phyloP scores from a whole-genome alignment of 2,113 vertebrate species.

The Acrocephalus kingi region DNA sequence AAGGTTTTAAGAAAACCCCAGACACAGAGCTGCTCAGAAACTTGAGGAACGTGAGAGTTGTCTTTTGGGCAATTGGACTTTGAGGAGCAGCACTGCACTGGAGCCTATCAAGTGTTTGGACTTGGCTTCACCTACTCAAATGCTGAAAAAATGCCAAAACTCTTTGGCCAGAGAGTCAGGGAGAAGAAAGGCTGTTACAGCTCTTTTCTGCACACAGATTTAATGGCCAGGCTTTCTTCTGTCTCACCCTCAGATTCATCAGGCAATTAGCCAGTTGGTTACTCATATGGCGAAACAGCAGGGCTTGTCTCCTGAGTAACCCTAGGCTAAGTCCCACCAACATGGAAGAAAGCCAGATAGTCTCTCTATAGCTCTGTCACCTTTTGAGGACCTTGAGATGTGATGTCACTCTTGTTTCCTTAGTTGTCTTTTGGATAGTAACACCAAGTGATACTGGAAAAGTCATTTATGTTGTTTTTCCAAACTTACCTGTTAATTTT shows the following conservation, averaged over 20 bases:
- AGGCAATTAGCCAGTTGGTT: neutral
- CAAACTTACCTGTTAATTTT: neutral
- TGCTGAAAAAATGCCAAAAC: neutral
- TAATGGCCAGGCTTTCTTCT: neutral
- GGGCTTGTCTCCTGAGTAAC: neutral
- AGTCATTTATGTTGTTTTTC: neutral
- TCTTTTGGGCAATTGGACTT: neutral
- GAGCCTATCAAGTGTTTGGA: accelerated
- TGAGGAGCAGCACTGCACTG: neutral
- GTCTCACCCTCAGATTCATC: neutral
- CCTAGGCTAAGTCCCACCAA: neutral
- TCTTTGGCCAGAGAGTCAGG: neutral
- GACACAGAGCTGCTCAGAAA: neutral
- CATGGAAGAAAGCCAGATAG: neutral
- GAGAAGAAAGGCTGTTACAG: neutral
- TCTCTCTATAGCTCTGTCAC: neutral
- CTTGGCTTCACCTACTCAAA: neutral
- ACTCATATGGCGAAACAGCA: neutral
- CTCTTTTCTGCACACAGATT: neutral
- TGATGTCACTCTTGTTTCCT: neutral
- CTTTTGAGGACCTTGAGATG: neutral
- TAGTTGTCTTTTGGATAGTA: neutral
- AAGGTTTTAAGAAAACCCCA: neutral
- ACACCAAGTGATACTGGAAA: neutral
- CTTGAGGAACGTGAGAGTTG: neutral